These are phyloP conservation scores for Diglossa brunneiventris DNA, from an alignment of 2,113 vertebrate species.

Conservation along the genomic window DNA sequence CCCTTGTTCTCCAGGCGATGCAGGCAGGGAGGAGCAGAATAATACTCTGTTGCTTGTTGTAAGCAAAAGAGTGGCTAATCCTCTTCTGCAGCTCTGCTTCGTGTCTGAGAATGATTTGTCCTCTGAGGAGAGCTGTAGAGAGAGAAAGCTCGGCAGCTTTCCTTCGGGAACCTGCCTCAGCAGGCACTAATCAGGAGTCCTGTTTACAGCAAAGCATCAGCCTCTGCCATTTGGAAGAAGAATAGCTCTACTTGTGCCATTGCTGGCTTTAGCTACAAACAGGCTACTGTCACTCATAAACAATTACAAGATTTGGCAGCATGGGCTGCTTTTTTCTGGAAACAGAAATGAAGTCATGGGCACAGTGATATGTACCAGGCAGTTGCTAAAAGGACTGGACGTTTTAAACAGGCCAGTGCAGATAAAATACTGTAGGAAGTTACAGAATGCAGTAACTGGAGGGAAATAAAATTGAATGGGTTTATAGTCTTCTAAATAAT, in stretches of 20 bases:
- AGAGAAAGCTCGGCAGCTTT: background rate
- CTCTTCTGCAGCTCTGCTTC: background rate
- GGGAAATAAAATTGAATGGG: background rate
- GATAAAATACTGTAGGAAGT: background rate
- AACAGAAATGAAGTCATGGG: conserved; percentile 37
- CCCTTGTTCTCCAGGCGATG: background rate
- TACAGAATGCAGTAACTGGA: background rate
- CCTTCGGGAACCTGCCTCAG: background rate
- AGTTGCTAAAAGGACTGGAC: background rate
- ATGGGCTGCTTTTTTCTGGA: conserved; percentile 11
- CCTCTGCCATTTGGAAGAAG: conserved; percentile 10
- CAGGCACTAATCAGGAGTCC: background rate
- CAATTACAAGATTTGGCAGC: conserved; percentile 54
- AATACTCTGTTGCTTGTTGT: background rate
- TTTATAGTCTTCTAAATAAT: background rate
- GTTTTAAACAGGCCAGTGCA: background rate
- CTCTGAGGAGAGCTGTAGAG: background rate
- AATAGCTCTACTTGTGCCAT: background rate
- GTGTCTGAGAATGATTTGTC: background rate
- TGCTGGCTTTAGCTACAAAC: conserved; percentile 42
- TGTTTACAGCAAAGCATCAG: background rate
- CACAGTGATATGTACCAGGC: background rate
- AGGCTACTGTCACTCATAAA: conserved; percentile 45
- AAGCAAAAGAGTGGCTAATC: background rate
- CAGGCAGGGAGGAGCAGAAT: background rate